Conservation (phyloP, 2,113 vertebrate species). For the Otis tarda region DNA sequence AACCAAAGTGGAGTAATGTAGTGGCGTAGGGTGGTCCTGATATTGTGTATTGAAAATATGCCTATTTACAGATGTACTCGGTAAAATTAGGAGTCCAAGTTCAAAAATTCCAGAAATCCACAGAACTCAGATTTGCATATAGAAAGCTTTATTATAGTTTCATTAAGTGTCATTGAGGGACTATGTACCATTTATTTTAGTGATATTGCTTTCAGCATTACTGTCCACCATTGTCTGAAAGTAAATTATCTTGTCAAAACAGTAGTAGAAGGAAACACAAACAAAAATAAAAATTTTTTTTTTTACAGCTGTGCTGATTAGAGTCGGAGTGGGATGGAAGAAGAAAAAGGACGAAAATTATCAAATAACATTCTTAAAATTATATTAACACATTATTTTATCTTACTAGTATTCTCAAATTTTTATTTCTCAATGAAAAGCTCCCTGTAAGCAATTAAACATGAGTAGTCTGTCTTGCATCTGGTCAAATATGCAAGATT, state of each 20-base stretch:
- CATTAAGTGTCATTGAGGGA: background rate
- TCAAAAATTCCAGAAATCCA: background rate
- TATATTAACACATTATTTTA: background rate
- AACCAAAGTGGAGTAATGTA: background rate
- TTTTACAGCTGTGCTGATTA: background rate
- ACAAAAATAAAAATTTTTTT: background rate
- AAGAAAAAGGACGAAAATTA: background rate
- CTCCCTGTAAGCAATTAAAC: background rate
- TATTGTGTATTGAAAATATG: background rate
- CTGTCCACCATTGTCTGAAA: background rate
- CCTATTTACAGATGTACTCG: background rate
- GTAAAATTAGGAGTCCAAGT: background rate
- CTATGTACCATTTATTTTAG: background rate
- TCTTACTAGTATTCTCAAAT: background rate
- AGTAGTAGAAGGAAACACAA: background rate
- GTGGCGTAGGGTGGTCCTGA: background rate
- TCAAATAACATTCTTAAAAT: background rate
- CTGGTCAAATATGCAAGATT: background rate
- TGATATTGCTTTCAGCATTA: background rate
- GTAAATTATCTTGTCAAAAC: background rate
- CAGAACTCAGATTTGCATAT: background rate
- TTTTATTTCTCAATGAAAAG: background rate
- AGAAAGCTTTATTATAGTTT: background rate
- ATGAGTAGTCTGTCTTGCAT: background rate
- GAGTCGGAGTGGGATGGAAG: background rate